Conservation (phyloP, 2,113 vertebrate species). For the Lepidothrix coronata region DNA sequence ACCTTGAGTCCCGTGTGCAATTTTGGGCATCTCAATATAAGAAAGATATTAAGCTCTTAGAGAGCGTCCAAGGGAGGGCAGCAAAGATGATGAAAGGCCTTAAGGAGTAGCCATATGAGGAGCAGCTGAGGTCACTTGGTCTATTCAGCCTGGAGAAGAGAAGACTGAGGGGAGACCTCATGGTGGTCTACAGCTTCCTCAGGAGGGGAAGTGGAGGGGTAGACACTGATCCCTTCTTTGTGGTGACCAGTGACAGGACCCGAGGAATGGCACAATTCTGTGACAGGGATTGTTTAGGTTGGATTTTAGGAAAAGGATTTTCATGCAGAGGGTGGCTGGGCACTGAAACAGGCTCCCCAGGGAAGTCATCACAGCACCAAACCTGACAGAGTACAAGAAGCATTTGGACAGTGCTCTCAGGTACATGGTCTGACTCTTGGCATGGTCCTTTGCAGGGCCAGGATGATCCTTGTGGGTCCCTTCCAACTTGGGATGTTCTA, state of each 20-base stretch:
- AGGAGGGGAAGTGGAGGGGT: neutral
- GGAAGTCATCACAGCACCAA: neutral
- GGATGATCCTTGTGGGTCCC: neutral
- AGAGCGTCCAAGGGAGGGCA: neutral
- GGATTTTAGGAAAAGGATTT: neutral
- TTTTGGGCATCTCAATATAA: neutral
- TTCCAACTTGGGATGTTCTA: neutral
- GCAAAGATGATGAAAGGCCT: neutral
- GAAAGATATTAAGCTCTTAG: neutral
- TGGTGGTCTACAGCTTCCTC: neutral
- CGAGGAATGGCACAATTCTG: accelerated
- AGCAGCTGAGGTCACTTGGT: neutral
- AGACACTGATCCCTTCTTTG: accelerated
- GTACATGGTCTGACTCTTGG: neutral
- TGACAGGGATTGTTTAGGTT: neutral
- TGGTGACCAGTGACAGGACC: neutral
- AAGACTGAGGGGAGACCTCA: neutral
- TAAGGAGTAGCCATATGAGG: neutral
- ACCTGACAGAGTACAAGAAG: neutral
- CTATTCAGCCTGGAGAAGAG: neutral
- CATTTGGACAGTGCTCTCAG: accelerated
- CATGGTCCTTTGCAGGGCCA: neutral
- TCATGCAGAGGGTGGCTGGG: neutral
- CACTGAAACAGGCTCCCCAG: neutral
- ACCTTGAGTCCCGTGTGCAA: neutral